phyloP scores from a whole-genome alignment of 2,888 invertebrate genomes.

The Scaptomyza parva region DNA sequence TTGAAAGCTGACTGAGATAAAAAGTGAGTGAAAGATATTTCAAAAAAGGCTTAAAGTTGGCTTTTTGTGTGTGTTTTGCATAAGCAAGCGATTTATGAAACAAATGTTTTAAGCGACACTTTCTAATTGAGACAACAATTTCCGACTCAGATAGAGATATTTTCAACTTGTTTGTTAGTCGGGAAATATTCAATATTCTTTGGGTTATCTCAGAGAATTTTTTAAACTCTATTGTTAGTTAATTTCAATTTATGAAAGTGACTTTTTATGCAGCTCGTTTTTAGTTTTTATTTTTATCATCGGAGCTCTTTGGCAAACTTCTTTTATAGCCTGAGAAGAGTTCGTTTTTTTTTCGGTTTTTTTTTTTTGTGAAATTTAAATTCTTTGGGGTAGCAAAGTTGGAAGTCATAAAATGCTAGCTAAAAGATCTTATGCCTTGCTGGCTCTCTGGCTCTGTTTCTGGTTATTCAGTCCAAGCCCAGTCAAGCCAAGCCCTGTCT shows the following conservation, averaged over 20 bases:
- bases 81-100: constrained; percentile 3
- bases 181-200: too few relatives aligned
- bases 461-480: constrained; percentile 13
- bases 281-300: constrained; percentile 14
- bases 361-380: constrained; percentile 52
- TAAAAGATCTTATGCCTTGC: constrained; percentile 54
- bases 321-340: constrained; percentile 20
- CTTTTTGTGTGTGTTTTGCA: constrained; percentile 5
- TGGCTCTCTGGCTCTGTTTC: constrained; percentile 40
- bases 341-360: constrained; percentile 28
- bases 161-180: not conserved
- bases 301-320: constrained; percentile 28
- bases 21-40: constrained; percentile 6
- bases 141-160: not conserved
- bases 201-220: too few relatives aligned
- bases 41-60: not conserved
- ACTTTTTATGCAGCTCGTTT: constrained; percentile 7
- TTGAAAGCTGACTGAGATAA: constrained; percentile 5
- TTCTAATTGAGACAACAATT: constrained; percentile 17
- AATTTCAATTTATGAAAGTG: constrained; percentile 28
- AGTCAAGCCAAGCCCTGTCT: constrained; percentile 11
- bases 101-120: constrained; percentile 15
- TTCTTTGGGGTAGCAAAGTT: constrained; percentile 42
- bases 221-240: constrained; percentile 14
- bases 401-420: constrained; percentile 52